These are phyloP conservation scores for Toxotes chatareus DNA, from an alignment of 2,113 vertebrate species.

Conservation along the genomic window DNA sequence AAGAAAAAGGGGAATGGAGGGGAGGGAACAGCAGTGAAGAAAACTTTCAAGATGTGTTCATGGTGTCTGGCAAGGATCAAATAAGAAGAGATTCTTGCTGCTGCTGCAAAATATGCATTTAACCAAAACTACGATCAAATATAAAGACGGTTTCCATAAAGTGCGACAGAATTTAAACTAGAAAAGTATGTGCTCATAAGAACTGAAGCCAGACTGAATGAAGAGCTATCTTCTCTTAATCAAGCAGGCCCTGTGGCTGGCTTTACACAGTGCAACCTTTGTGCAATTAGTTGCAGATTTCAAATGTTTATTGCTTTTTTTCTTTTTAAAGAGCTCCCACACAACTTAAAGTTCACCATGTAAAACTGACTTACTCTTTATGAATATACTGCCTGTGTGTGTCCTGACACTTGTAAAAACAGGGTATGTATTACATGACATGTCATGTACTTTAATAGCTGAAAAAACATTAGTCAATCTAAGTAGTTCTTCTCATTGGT, in stretches of 20 bases:
- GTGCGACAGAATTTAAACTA: background rate
- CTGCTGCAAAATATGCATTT: background rate
- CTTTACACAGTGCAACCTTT: constrained; percentile 10
- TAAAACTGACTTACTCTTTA: background rate
- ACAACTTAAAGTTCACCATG: no score
- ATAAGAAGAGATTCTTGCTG: constrained; percentile 4
- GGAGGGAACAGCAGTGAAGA: background rate
- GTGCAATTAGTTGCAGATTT: background rate
- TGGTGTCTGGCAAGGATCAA: background rate
- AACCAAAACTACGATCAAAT: background rate
- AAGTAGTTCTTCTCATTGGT: background rate
- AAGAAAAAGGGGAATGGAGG: background rate
- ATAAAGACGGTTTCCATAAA: background rate
- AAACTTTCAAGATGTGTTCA: background rate
- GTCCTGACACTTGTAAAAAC: background rate
- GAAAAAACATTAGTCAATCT: background rate
- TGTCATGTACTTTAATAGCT: no score
- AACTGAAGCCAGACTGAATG: background rate
- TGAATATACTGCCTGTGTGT: background rate
- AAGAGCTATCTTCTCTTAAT: background rate
- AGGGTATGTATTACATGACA: background rate
- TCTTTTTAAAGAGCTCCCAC: background rate
- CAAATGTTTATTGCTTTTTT: background rate
- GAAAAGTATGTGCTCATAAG: background rate
- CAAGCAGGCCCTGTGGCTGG: background rate